These are phyloP conservation scores for Gobio occitaniae DNA, from an alignment of 2,797 vertebrate species.

Conservation along the genomic window DNA sequence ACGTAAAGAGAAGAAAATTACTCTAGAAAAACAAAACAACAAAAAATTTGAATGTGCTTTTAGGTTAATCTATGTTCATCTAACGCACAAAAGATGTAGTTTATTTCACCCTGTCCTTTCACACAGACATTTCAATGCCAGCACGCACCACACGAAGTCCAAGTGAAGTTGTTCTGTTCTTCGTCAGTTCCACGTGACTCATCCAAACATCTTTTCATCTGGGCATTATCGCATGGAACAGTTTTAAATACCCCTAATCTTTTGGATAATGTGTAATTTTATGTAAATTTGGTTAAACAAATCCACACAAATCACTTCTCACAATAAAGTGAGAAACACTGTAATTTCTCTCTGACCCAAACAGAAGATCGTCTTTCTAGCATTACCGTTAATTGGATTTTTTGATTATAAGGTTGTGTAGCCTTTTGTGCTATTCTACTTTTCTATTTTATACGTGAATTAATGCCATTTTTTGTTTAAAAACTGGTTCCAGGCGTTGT, in stretches of 20 bases:
- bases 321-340: constrained; percentile 62
- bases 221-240: constrained; percentile 56
- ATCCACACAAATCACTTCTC: constrained; percentile 56
- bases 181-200: neutral
- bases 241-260: constrained; percentile 47
- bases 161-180: constrained; percentile 23
- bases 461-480: constrained; percentile 10
- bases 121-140: neutral
- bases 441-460: neutral
- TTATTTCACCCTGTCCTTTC: constrained; percentile 7
- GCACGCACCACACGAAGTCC: constrained; percentile 1
- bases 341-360: constrained; percentile 14
- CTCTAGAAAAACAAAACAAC: constrained; percentile 38
- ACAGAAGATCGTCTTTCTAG: neutral
- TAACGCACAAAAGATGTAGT: constrained; percentile 30
- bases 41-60: constrained; percentile 29
- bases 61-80: no score
- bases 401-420: neutral
- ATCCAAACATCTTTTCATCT: constrained; percentile 14
- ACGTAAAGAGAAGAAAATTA: constrained; percentile 43
- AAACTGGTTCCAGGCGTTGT: constrained; percentile 72
- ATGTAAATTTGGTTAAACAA: constrained; percentile 69
- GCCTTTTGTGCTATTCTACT: neutral
- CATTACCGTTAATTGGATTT: neutral
- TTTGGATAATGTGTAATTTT: constrained; percentile 50